These are phyloP conservation scores for Agrenia bidenticulata DNA, from an alignment of 2,888 invertebrate genomes.

Conservation along the genomic window DNA sequence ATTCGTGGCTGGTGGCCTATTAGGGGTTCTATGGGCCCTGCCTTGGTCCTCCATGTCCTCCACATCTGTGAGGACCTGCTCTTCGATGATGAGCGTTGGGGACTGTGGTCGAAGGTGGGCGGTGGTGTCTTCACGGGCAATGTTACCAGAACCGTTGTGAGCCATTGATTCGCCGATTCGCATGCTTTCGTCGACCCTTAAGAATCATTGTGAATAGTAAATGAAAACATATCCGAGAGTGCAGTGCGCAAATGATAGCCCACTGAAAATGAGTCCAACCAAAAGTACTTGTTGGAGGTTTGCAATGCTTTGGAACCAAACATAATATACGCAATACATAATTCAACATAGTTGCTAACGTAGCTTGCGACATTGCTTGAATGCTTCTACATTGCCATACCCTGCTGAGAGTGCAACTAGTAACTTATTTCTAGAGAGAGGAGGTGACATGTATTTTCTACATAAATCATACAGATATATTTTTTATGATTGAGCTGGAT, in stretches of 20 bases:
- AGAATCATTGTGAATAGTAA: slow-evolving; percentile 1
- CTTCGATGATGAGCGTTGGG: slow-evolving; percentile 51
- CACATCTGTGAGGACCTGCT: slow-evolving; percentile 61
- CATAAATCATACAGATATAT: too few species aligned
- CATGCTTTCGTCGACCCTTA: slow-evolving; percentile 27
- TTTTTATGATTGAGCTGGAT: slow-evolving; percentile 4
- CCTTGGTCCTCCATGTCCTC: slow-evolving; percentile 58
- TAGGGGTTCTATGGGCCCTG: not conserved
- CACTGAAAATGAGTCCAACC: not conserved
- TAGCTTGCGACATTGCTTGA: slow-evolving; percentile 36
- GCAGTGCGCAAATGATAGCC: not conserved
- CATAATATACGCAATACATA: not conserved
- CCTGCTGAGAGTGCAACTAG: slow-evolving; percentile 22
- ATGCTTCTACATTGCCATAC: slow-evolving; percentile 39
- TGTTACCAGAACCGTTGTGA: slow-evolving; percentile 38
- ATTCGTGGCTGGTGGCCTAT: not conserved
- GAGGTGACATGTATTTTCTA: not conserved
- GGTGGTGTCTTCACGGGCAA: not conserved
- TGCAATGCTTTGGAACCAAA: slow-evolving; percentile 23
- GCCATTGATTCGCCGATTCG: slow-evolving; percentile 50
- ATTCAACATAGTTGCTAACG: slow-evolving; percentile 20
- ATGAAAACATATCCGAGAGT: not conserved
- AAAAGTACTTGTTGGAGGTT: slow-evolving; percentile 20
- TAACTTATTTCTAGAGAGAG: not conserved
- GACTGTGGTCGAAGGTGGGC: slow-evolving; percentile 36